Evolutionary conservation across 2,797 vertebrate genomes (phyloP).

Genomic region (Dryobates pubescens): DNA sequence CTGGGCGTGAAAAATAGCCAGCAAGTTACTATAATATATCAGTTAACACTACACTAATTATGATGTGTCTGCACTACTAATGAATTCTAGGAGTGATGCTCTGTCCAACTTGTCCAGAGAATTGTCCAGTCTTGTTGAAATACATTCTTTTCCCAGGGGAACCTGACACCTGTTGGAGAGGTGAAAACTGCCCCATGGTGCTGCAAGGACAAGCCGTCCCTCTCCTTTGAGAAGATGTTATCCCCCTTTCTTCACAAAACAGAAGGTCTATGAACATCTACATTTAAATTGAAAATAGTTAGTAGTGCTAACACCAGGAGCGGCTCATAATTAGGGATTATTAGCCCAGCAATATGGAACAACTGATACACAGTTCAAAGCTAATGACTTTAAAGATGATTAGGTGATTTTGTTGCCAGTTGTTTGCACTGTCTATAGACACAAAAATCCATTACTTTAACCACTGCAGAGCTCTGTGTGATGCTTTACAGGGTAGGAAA

Average conservation of each 20-base stretch:
- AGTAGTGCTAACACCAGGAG: background rate
- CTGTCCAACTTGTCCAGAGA: background rate
- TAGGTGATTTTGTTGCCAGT: conserved; percentile 6
- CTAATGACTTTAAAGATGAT: conserved; percentile 36
- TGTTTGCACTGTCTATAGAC: conserved; percentile 13
- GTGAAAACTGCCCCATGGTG: background rate
- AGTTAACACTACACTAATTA: rapidly evolving
- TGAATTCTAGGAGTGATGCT: rapidly evolving
- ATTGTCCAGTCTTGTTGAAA: background rate
- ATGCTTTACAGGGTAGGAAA: background rate
- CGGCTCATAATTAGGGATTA: conserved; percentile 47
- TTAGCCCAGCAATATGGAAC: conserved; percentile 34
- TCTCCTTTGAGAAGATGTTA: background rate
- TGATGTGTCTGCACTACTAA: background rate
- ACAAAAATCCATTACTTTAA: background rate
- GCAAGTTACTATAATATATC: background rate
- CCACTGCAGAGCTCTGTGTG: background rate
- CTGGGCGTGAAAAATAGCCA: background rate
- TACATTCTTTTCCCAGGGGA: background rate
- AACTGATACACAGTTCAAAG: conserved; percentile 5
- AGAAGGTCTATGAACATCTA: conserved; percentile 20
- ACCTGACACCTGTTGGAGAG: rapidly evolving
- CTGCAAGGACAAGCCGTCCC: background rate
- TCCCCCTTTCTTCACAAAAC: background rate
- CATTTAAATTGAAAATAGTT: conserved; percentile 26